Conservation (phyloP, 1,140 invertebrate genomes). For the Fopius arisanus region DNA sequence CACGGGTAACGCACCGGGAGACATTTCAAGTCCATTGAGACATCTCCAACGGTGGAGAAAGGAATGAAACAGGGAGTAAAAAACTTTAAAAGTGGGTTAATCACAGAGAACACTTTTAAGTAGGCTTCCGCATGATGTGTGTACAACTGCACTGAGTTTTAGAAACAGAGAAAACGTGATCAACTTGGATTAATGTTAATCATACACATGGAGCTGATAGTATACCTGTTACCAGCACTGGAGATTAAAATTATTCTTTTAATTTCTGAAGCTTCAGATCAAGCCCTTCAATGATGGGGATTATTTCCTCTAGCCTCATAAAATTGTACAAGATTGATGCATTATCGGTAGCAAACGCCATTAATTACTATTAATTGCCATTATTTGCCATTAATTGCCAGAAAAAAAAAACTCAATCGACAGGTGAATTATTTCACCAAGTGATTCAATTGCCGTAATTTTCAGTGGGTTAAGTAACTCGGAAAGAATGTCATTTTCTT, state of each 20-base stretch:
- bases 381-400: too few relatives aligned
- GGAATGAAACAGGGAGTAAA: slow-evolving; percentile 17
- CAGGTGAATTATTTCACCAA: too few relatives aligned
- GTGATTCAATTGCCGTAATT: too few relatives aligned
- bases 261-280: too few relatives aligned
- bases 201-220: not conserved
- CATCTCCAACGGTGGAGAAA: slow-evolving; percentile 18
- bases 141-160: slow-evolving; percentile 9
- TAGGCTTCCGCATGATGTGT: slow-evolving; percentile 36
- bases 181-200: slow-evolving; percentile 5
- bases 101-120: slow-evolving; percentile 40
- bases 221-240: not conserved
- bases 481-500: too few relatives aligned
- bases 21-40: slow-evolving; percentile 4
- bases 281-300: not conserved
- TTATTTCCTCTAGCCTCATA: too few relatives aligned
- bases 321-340: too few relatives aligned
- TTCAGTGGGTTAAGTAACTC: too few relatives aligned
- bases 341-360: too few relatives aligned
- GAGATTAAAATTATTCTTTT: not conserved
- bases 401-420: too few relatives aligned
- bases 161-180: slow-evolving; percentile 26
- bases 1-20: slow-evolving; percentile 16
- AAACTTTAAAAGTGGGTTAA: slow-evolving; percentile 45
- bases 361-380: too few relatives aligned